phyloP scores from a whole-genome alignment of 1,140 invertebrate genomes.

The Hyphantria cunea region DNA sequence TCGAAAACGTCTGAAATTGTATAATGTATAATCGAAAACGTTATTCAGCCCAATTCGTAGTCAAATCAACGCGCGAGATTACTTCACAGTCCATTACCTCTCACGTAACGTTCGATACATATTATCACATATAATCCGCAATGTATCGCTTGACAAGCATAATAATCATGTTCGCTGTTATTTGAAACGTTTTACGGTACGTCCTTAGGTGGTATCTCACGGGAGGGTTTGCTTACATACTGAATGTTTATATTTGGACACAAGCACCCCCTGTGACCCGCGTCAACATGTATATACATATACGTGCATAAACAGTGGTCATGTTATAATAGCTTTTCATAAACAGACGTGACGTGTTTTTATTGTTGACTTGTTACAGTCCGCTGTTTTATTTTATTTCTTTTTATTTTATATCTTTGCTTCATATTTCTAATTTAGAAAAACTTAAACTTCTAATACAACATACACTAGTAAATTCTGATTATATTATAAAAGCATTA shows the following conservation, averaged over 20 bases:
- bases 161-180: neutral
- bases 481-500: no score
- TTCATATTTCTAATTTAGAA: no score
- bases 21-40: no score
- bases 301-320: no score
- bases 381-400: no score
- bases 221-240: slow-evolving; percentile 18
- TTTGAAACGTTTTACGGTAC: neutral
- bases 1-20: no score
- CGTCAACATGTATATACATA: slow-evolving; percentile 3
- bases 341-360: neutral
- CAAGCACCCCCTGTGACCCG: slow-evolving; percentile 10
- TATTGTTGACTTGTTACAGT: no score
- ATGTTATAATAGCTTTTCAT: slow-evolving; percentile 13
- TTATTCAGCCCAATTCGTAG: neutral
- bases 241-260: slow-evolving; percentile 14
- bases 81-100: neutral
- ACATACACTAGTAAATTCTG: no score
- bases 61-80: no score
- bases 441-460: no score
- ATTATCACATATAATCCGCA: neutral
- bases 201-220: no score
- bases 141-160: neutral
- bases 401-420: no score
- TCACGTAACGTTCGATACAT: neutral